Conservation (phyloP, 2,113 vertebrate genomes). For the Sylvietta virens region DNA sequence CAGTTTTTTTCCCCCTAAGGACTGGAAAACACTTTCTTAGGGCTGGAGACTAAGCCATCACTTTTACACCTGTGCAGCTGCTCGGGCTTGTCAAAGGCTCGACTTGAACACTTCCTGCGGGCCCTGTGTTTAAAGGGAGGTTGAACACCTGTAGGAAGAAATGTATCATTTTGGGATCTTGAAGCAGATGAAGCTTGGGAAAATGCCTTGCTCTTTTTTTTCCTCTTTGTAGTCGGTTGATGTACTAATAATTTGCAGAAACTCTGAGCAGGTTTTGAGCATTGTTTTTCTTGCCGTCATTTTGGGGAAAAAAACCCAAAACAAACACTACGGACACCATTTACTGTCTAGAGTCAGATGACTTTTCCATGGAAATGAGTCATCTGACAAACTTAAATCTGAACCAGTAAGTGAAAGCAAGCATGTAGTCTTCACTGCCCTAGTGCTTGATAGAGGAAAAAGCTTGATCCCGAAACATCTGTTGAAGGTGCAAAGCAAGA, state of each 20-base stretch:
- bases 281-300: neutral
- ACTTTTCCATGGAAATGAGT: neutral
- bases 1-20: rapidly evolving
- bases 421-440: neutral
- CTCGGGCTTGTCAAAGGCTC: neutral
- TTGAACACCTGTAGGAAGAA: neutral
- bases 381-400: neutral
- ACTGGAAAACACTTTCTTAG: neutral
- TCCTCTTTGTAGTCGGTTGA: neutral
- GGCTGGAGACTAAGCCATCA: neutral
- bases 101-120: neutral
- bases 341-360: neutral
- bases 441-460: neutral
- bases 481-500: neutral
- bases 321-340: neutral
- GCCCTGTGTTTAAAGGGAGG: neutral
- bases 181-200: neutral
- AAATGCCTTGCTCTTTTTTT: neutral
- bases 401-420: neutral
- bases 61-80: neutral
- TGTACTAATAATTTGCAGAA: neutral
- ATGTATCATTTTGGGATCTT: neutral
- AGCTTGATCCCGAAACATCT: neutral
- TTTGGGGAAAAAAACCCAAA: neutral
- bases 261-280: neutral